A percentile compares a stretch with the other conserved stretches of the same genome.
phyloP scores from a whole-genome alignment of 2,113 vertebrate species.

The Apistogramma diplotaenia region DNA sequence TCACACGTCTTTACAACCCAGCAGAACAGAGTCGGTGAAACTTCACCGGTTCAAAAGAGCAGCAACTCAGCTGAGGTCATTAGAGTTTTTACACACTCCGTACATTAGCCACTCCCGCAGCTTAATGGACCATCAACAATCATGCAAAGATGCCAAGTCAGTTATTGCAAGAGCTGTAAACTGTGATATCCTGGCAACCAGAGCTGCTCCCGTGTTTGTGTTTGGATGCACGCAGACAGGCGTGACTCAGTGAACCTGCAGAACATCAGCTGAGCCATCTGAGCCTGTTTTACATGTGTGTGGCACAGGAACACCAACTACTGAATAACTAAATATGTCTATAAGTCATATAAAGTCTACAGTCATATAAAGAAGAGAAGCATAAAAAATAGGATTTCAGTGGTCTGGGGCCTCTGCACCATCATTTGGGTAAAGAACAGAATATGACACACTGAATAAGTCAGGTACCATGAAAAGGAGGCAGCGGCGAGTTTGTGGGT shows the following conservation, averaged over 20 bases:
- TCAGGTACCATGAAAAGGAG: not conserved
- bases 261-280: not conserved
- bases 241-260: not conserved
- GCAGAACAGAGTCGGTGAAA: too few relatives aligned
- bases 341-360: too few relatives aligned
- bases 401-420: not conserved
- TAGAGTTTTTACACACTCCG: not conserved
- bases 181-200: not conserved
- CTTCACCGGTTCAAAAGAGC: not conserved
- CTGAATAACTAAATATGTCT: not conserved
- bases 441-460: not conserved
- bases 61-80: not conserved
- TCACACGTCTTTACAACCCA: not conserved
- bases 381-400: not conserved
- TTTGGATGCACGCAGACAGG: not conserved
- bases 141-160: not conserved
- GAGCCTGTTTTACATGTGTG: not conserved
- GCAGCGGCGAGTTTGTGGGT: accelerated
- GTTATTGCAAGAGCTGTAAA: not conserved
- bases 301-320: accelerated
- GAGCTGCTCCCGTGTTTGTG: not conserved
- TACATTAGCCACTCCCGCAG: not conserved
- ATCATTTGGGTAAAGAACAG: accelerated
- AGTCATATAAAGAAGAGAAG: not conserved
- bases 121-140: not conserved